These are phyloP conservation scores for Catharus ustulatus DNA, from an alignment of 2,797 vertebrate genomes.

Conservation along the genomic window DNA sequence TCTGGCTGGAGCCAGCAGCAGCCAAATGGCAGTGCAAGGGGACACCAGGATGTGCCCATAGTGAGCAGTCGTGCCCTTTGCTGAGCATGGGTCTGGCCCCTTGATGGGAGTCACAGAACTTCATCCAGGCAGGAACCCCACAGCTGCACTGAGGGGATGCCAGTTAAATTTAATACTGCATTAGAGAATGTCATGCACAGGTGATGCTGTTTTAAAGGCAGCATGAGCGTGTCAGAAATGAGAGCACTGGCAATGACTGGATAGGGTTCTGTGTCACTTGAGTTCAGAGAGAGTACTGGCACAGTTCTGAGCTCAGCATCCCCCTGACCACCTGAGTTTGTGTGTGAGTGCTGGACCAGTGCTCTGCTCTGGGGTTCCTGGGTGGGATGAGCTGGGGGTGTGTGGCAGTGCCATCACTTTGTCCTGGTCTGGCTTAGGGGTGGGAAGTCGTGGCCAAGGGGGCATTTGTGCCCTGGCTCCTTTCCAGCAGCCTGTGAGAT, in stretches of 20 bases:
- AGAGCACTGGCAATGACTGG: background rate
- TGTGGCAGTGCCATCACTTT: fast-evolving
- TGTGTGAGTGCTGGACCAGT: background rate
- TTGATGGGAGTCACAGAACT: background rate
- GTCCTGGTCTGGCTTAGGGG: no score
- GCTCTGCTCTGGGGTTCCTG: background rate
- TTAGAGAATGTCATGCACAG: background rate
- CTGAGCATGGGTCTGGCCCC: background rate
- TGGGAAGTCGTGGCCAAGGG: fast-evolving
- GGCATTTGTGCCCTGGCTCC: background rate
- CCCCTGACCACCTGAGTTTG: background rate
- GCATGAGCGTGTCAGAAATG: background rate
- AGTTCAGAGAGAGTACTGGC: background rate
- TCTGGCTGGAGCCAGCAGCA: background rate
- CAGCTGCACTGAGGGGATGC: background rate
- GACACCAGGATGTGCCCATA: fast-evolving
- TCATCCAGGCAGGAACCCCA: background rate
- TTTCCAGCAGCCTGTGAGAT: background rate
- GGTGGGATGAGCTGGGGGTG: background rate
- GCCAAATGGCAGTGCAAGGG: background rate
- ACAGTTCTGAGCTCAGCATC: background rate
- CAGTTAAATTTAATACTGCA: background rate
- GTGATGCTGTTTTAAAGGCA: background rate
- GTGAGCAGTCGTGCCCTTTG: fast-evolving
- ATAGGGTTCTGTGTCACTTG: background rate